Evolutionary conservation across 2,113 vertebrate genomes (phyloP), one percentile per base, ranked within the genome.

Genomic region (Seriola quinqueradiata): DNA sequence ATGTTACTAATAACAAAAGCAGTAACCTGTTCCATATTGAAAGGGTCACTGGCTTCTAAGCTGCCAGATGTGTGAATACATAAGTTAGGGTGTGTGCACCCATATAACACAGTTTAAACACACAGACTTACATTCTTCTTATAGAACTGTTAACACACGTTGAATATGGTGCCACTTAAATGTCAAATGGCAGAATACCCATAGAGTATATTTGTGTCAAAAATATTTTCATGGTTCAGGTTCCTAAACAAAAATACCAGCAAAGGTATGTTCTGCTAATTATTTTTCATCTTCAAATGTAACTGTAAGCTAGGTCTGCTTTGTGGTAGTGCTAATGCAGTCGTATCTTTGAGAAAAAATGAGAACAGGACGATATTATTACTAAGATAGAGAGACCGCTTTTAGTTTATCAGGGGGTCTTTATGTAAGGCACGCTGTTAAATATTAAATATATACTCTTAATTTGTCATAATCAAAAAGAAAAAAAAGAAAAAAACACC

Each of bases 21-120:
- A 44, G 23, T 65, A 75, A 86, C 72, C 67, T 85, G 68, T 64
- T 83, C 70, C 63, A 74, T 77, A 83, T 74, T 81, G 79, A 87
- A 68, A 74, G 74, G 75, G 85, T 79, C 44, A 68, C 68, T 42
- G 57, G 67, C 34, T 79, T 72, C 14, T 12, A n/a, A 48, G 40
- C 59, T 79, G 77, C 82, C 82, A 89, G 82, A 87, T 81, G 89
- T 46, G 48, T 4, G 1, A 66, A 32, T 80, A 44, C 72, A 77
- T 63, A 86, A 66, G 21, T 48, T 59, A 12, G n/a, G 5, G 19
- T 52, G 50, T 21, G 50, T 21, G 5, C 48, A 50, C 9, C 21
- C 8, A 23, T 21, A 23, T 3, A 54, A 23, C 21, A 54, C 8
- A 10, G 54, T 23, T 10, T 8, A 52, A 4, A 79, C 10, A 67